phyloP scores from a whole-genome alignment of 2,113 vertebrate species.

The Erinaceus europaeus region DNA sequence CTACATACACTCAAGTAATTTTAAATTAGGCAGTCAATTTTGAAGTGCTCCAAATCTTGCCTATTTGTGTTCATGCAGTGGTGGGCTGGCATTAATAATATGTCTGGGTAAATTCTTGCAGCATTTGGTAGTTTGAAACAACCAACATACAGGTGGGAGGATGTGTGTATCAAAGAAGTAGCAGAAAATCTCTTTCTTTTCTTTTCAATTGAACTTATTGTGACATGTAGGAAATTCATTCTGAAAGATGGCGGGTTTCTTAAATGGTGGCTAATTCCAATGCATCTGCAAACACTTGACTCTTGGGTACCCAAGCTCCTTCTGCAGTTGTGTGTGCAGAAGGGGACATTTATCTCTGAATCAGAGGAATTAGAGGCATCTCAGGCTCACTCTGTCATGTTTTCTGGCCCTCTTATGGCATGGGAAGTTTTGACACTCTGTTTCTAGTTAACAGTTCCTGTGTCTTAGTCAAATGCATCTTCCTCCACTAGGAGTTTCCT shows the following conservation, averaged over 20 bases:
- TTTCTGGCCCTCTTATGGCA: background rate
- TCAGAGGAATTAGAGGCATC: constrained; percentile 41
- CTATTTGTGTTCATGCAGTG: constrained; percentile 47
- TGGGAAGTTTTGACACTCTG: background rate
- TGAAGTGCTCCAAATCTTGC: constrained; percentile 65
- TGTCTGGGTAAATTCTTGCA: constrained; percentile 41
- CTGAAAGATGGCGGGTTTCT: constrained; percentile 65
- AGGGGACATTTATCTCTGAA: constrained; percentile 30
- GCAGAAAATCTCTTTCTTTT: constrained; percentile 63
- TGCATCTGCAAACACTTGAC: constrained; percentile 76
- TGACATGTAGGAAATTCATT: constrained; percentile 58
- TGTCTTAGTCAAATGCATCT: background rate
- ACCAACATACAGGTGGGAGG: constrained; percentile 70
- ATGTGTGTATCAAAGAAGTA: constrained; percentile 55
- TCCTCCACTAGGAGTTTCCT: background rate
- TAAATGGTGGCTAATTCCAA: constrained; percentile 70
- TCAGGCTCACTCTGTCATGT: background rate
- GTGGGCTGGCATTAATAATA: constrained; percentile 64
- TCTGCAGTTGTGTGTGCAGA: constrained; percentile 39
- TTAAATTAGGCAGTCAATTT: constrained; percentile 66
- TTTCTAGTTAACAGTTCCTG: background rate
- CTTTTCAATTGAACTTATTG: constrained; percentile 64
- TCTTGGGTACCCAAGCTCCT: constrained; percentile 29
- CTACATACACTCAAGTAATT: constrained; percentile 54
- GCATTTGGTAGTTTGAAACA: constrained; percentile 59